phyloP scores from a whole-genome alignment of 2,888 invertebrate species.

The Drosophila ustulata region DNA sequence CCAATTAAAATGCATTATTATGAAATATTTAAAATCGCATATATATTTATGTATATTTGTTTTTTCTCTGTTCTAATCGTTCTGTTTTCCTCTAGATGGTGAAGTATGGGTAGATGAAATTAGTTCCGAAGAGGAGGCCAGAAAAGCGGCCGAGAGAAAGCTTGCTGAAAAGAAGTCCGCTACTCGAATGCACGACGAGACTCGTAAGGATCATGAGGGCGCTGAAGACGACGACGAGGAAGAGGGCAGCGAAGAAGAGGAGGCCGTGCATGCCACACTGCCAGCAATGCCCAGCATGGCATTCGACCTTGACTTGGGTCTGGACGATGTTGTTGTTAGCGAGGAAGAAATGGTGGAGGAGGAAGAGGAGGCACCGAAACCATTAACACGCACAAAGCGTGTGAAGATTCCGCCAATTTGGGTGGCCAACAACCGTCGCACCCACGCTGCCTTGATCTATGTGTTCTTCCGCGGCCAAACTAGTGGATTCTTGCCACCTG shows the following conservation, averaged over 20 bases:
- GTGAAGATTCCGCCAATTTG: constrained; percentile 86
- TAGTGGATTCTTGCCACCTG: constrained; percentile 86
- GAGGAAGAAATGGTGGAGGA: constrained; percentile 58
- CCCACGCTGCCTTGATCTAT: constrained; percentile 87
- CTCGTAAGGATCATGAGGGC: constrained; percentile 33
- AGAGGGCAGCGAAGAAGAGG: constrained; percentile 67
- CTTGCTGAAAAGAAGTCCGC: constrained; percentile 32
- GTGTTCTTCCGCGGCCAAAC: constrained; percentile 85
- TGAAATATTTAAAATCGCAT: too few relatives aligned
- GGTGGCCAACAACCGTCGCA: constrained; percentile 86
- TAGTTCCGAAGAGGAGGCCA: constrained; percentile 57
- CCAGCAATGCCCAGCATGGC: constrained; percentile 43
- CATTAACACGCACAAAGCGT: constrained; percentile 66
- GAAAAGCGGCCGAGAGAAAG: constrained; percentile 24
- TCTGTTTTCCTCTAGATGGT: constrained; percentile 56
- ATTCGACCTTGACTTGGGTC: constrained; percentile 58
- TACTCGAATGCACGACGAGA: constrained; percentile 24
- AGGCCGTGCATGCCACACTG: constrained; percentile 45
- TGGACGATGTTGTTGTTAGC: constrained; percentile 38
- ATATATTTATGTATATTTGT: too few relatives aligned
- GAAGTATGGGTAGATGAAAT: constrained; percentile 69
- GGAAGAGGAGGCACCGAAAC: constrained; percentile 52
- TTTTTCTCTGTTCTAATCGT: too few relatives aligned
- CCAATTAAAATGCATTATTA: too few relatives aligned
- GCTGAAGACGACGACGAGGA: constrained; percentile 57